Percentiles rank a stretch among this genome's conserved stretches.
These are phyloP conservation scores for Ptyas mucosa DNA, from an alignment of 2,113 vertebrate genomes.

Conservation along the genomic window DNA sequence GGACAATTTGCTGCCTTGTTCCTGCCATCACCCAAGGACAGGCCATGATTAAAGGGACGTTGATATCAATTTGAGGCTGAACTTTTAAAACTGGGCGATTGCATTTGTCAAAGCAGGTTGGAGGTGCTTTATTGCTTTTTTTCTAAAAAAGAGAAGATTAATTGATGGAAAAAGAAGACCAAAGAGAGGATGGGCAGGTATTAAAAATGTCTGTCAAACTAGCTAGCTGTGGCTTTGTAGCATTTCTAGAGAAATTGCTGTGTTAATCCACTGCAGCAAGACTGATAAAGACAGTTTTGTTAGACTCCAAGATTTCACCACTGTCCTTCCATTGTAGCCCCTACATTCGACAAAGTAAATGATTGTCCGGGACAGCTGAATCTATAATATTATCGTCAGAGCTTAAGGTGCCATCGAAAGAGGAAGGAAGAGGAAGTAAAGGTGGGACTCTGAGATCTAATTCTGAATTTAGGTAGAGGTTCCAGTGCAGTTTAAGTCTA, in stretches of 20 bases:
- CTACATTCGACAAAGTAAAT: background rate
- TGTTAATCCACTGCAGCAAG: background rate
- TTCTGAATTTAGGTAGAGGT: background rate
- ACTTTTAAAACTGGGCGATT: background rate
- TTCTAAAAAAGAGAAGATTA: background rate
- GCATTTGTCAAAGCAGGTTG: background rate
- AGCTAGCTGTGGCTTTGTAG: background rate
- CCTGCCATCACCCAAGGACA: constrained; percentile 8
- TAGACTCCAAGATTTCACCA: background rate
- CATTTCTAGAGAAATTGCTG: background rate
- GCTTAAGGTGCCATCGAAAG: background rate
- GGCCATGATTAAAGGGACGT: background rate
- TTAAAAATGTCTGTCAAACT: background rate
- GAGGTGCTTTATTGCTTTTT: background rate
- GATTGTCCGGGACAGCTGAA: background rate
- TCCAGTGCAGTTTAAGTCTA: background rate
- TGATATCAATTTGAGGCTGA: background rate
- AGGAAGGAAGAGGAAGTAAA: background rate
- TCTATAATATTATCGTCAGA: background rate
- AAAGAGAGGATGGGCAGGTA: background rate
- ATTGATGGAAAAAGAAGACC: background rate
- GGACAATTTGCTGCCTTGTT: background rate
- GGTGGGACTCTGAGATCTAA: background rate
- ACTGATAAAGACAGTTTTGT: background rate
- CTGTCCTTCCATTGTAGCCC: background rate